A percentile compares a stretch with the other conserved stretches of the same genome.
These are phyloP conservation scores for Spilarctia lutea DNA, from an alignment of 2,888 invertebrate genomes.

Conservation along the genomic window DNA sequence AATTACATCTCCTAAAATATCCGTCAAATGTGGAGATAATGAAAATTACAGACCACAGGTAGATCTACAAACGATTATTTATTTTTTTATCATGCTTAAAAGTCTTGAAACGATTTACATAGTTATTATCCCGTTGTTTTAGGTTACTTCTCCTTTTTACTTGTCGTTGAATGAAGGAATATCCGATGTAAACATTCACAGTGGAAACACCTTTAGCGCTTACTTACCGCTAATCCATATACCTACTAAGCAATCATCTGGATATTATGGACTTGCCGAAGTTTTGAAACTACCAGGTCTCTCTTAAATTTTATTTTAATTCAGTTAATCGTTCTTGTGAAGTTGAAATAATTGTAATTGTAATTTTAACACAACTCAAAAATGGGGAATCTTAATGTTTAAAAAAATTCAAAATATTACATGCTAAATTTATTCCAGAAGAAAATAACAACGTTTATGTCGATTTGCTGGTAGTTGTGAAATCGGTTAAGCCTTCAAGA, in stretches of 20 bases:
- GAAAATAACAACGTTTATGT: slow-evolving; percentile 81
- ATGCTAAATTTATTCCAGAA: slow-evolving; percentile 60
- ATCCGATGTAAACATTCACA: slow-evolving; percentile 87
- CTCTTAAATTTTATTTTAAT: neutral
- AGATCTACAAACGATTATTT: neutral
- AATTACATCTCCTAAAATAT: slow-evolving; percentile 89
- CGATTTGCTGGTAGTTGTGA: slow-evolving; percentile 90
- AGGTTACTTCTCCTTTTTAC: slow-evolving; percentile 88
- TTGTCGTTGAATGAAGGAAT: slow-evolving; percentile 89
- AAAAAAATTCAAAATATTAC: neutral
- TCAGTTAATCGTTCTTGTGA: neutral
- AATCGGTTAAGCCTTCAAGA: slow-evolving; percentile 87
- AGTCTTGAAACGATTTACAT: neutral
- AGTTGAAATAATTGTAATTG: no score
- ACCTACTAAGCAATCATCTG: slow-evolving; percentile 89
- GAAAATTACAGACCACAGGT: slow-evolving; percentile 89
- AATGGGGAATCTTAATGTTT: no score
- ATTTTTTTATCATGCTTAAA: neutral
- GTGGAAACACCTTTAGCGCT: slow-evolving; percentile 78
- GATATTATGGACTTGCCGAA: slow-evolving; percentile 86
- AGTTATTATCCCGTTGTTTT: slow-evolving; percentile 58
- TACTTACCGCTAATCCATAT: slow-evolving; percentile 86
- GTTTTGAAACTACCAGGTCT: slow-evolving; percentile 76
- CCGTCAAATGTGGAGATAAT: slow-evolving; percentile 84
- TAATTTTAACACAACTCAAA: no score